Conservation (phyloP, 2,113 vertebrate genomes). For the Pogonocichla stellata region DNA sequence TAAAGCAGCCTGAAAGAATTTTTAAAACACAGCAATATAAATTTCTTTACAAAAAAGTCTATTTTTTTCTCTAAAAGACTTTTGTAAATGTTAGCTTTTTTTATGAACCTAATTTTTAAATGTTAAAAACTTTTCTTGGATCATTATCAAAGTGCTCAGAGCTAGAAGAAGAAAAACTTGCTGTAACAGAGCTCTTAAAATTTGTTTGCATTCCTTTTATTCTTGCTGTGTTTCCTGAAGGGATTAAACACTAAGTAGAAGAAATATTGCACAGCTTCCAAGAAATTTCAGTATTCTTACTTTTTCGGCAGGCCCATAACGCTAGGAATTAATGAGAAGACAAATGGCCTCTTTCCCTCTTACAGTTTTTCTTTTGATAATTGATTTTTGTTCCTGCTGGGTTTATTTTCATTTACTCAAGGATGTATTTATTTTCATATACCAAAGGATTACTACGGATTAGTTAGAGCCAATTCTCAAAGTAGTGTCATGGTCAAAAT, state of each 20-base stretch:
- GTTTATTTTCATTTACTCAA: constrained; percentile 30
- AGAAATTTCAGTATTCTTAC: background rate
- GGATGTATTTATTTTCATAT: constrained; percentile 27
- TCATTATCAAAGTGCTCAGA: background rate
- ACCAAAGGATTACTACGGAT: background rate
- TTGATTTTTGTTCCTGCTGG: constrained; percentile 6
- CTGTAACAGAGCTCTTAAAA: background rate
- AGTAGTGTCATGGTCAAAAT: background rate
- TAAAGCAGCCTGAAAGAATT: background rate
- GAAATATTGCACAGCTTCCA: constrained; percentile 4
- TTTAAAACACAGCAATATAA: background rate
- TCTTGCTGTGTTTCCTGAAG: constrained; percentile 27
- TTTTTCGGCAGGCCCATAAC: background rate
- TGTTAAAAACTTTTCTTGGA: background rate
- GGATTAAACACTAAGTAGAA: constrained; percentile 26
- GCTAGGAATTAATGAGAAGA: background rate
- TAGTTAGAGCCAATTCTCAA: constrained; percentile 5
- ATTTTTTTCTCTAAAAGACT: background rate
- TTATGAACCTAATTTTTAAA: background rate
- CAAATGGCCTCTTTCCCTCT: background rate
- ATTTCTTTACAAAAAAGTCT: background rate
- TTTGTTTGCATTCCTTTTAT: constrained; percentile 35
- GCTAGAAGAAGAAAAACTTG: background rate
- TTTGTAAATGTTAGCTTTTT: background rate
- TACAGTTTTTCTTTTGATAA: background rate